Conservation (phyloP, 1,140 invertebrate genomes). For the Drosophila saltans region DNA sequence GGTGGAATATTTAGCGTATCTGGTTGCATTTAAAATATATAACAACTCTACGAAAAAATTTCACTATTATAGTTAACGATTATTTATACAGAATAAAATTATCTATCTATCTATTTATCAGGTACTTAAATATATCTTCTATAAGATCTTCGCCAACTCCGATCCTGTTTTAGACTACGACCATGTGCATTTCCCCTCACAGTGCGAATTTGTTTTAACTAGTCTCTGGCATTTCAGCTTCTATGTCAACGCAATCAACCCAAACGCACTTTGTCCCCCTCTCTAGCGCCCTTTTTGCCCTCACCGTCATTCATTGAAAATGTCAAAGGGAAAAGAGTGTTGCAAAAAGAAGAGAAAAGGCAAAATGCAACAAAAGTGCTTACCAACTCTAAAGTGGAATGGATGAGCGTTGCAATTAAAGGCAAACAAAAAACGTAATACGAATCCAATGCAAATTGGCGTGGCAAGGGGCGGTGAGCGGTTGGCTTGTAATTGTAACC, state of each 20-base stretch:
- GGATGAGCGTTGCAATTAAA: constrained; percentile 69
- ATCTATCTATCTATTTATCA: too few species aligned
- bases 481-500: constrained; percentile 33
- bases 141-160: too few species aligned
- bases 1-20: too few species aligned
- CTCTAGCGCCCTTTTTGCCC: too few species aligned
- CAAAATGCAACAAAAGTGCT: constrained; percentile 3
- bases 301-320: constrained; percentile 14
- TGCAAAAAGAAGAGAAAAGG: not conserved
- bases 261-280: constrained; percentile 34
- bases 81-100: too few species aligned
- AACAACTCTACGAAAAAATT: too few species aligned
- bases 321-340: constrained; percentile 20
- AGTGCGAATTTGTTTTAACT: not conserved
- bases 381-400: constrained; percentile 53
- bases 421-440: constrained; percentile 70
- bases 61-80: too few species aligned
- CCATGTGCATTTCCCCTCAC: not conserved
- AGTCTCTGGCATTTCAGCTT: constrained; percentile 19
- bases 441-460: constrained; percentile 65
- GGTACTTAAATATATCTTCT: too few species aligned
- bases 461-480: not conserved
- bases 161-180: not conserved
- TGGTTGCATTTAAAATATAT: too few species aligned
- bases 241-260: constrained; percentile 34